Evolutionary conservation across 2,113 vertebrate genomes (phyloP).

Genomic region (Hypocryptadius cinnamomeus): DNA sequence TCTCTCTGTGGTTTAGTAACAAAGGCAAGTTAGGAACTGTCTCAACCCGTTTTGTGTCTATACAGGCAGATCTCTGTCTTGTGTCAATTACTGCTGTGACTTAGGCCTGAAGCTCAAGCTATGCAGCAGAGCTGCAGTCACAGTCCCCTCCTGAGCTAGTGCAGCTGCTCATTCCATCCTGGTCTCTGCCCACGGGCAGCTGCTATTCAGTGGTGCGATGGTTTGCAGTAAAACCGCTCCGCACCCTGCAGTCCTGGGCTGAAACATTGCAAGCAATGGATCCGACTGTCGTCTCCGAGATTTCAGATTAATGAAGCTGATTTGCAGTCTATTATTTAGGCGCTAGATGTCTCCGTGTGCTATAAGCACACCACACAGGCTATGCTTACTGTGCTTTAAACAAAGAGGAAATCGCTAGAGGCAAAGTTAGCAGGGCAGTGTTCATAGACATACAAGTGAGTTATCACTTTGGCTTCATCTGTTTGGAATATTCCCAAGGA

Average conservation of each 20-base stretch:
- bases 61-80: not conserved
- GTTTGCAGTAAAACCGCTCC: fast-evolving
- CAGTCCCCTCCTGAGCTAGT: not conserved
- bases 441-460: not conserved
- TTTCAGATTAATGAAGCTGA: not conserved
- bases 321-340: not conserved
- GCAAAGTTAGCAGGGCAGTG: not conserved
- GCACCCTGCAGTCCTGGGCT: not conserved
- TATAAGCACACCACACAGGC: not conserved
- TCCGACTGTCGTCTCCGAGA: fast-evolving
- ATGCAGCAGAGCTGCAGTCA: not conserved
- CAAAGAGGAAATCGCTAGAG: slow-evolving; percentile 12
- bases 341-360: slow-evolving; percentile 34
- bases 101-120: not conserved
- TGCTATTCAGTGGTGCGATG: fast-evolving
- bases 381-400: not conserved
- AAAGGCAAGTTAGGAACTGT: not conserved
- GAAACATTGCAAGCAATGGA: fast-evolving
- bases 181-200: fast-evolving
- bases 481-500: not conserved
- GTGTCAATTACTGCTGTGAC: not conserved
- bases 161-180: not conserved
- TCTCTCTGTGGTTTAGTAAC: not conserved
- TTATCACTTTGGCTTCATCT: not conserved
- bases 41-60: not conserved